Percentiles rank a stretch among this genome's conserved stretches.
These are phyloP conservation scores for Melozone crissalis DNA, from an alignment of 2,113 vertebrate genomes.

Conservation along the genomic window DNA sequence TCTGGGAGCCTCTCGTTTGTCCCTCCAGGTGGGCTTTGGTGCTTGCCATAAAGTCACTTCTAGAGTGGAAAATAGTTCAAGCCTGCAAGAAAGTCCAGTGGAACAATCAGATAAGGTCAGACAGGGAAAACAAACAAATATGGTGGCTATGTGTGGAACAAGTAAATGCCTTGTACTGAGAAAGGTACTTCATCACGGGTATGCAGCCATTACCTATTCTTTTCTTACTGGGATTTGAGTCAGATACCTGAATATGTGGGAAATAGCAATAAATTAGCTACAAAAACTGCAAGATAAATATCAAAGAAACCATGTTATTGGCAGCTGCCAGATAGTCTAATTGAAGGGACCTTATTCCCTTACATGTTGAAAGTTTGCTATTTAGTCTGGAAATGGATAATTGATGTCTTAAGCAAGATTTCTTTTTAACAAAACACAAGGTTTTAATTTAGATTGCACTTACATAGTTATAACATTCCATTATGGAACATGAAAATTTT, in stretches of 20 bases:
- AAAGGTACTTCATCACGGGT: neutral
- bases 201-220: neutral
- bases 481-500: slow-evolving; percentile 24
- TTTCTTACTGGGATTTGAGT: neutral
- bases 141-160: neutral
- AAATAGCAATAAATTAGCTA: neutral
- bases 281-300: neutral
- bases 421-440: slow-evolving; percentile 63
- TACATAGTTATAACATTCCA: slow-evolving; percentile 31
- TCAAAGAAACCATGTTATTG: slow-evolving; percentile 1
- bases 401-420: slow-evolving; percentile 33
- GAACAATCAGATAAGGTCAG: neutral
- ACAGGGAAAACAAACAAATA: neutral
- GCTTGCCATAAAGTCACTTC: neutral
- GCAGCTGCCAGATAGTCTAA: slow-evolving; percentile 12
- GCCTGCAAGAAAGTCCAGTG: neutral
- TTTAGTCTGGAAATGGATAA: slow-evolving; percentile 56
- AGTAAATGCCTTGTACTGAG: neutral
- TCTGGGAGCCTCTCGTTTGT: neutral
- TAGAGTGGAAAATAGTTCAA: neutral
- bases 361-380: slow-evolving; percentile 34
- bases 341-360: slow-evolving; percentile 21
- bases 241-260: neutral
- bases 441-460: slow-evolving; percentile 44
- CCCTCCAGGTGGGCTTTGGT: neutral